Percentiles rank a stretch among this genome's conserved stretches.
phyloP scores from a whole-genome alignment of 2,797 vertebrate genomes.

The Muraenolepis orangiensis region DNA sequence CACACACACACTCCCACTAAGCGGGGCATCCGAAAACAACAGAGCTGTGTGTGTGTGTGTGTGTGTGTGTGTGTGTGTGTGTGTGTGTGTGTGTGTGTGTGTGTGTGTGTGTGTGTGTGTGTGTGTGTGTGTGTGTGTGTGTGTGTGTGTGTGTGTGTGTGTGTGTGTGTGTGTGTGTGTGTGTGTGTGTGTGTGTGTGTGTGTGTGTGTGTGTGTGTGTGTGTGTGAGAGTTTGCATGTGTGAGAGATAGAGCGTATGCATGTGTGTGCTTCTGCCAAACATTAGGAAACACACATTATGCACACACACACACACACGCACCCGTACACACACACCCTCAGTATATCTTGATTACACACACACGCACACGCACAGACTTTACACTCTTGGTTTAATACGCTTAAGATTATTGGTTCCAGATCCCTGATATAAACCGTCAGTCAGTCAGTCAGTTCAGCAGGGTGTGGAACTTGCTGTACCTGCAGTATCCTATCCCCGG shows the following conservation, averaged over 20 bases:
- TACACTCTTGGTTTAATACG: too few species aligned
- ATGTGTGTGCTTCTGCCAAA: neutral
- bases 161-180: too few species aligned
- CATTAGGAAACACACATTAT: neutral
- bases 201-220: neutral
- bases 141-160: too few species aligned
- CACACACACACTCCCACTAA: neutral
- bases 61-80: neutral
- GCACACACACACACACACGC: neutral
- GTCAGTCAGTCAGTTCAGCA: too few species aligned
- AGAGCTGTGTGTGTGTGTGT: neutral
- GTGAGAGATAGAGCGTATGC: neutral
- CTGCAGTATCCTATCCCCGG: slow-evolving; percentile 87
- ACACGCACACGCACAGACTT: too few species aligned
- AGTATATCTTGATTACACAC: neutral
- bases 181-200: neutral
- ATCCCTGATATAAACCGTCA: too few species aligned
- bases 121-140: too few species aligned
- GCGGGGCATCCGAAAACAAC: neutral
- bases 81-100: neutral
- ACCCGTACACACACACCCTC: too few species aligned
- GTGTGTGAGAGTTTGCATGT: neutral
- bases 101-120: neutral
- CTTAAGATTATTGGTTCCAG: too few species aligned
- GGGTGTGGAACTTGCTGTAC: slow-evolving; percentile 52